Conservation (phyloP, 2,888 invertebrate species). For the Hesperia comma region DNA sequence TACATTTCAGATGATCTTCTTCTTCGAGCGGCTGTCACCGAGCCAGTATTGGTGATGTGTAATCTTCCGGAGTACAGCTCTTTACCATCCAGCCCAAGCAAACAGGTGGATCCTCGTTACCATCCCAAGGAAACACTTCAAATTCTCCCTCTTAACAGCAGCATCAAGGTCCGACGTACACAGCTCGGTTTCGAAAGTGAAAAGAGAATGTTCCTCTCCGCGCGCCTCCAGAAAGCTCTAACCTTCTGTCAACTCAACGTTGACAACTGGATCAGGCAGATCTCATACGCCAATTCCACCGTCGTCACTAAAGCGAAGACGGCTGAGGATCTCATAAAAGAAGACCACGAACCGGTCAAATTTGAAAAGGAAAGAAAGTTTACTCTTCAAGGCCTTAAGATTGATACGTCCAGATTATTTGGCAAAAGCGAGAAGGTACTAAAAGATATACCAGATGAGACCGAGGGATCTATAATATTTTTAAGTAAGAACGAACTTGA, state of each 20-base stretch:
- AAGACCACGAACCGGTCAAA: slow-evolving; percentile 80
- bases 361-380: slow-evolving; percentile 81
- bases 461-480: slow-evolving; percentile 87
- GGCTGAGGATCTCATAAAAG: slow-evolving; percentile 82
- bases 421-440: slow-evolving; percentile 81
- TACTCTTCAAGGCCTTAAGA: slow-evolving; percentile 78
- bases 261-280: slow-evolving; percentile 86
- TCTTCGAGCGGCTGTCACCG: slow-evolving; percentile 85
- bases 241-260: slow-evolving; percentile 86
- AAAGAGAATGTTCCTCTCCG: slow-evolving; percentile 85
- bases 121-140: slow-evolving; percentile 82
- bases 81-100: slow-evolving; percentile 74
- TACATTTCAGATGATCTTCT: slow-evolving; percentile 79
- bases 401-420: slow-evolving; percentile 77
- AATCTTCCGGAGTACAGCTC: slow-evolving; percentile 83
- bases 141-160: slow-evolving; percentile 73
- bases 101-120: slow-evolving; percentile 81
- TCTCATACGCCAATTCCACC: slow-evolving; percentile 78
- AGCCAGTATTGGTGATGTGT: slow-evolving; percentile 87
- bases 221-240: slow-evolving; percentile 86
- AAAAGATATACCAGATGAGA: slow-evolving; percentile 83
- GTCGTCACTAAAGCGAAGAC: slow-evolving; percentile 72
- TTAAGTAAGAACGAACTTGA: slow-evolving; percentile 86
- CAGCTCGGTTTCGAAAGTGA: slow-evolving; percentile 86
- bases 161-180: slow-evolving; percentile 77